Conservation (phyloP, 2,113 vertebrate species). For the Electrona antarctica region DNA sequence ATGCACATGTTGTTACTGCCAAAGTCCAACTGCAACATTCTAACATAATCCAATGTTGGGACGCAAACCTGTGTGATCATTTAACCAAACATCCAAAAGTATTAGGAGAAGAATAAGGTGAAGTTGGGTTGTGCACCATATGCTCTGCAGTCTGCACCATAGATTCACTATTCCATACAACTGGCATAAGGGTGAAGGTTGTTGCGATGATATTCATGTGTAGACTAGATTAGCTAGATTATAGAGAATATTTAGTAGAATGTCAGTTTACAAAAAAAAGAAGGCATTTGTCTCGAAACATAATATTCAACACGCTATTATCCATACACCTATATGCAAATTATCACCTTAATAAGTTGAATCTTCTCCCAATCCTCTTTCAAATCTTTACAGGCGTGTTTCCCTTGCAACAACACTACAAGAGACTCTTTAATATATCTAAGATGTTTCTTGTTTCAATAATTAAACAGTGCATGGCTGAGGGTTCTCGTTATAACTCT, state of each 20-base stretch:
- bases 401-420: slow-evolving; percentile 64
- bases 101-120: too few relatives aligned
- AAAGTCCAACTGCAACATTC: too few relatives aligned
- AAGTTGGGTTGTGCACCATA: too few relatives aligned
- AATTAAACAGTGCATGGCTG: slow-evolving; percentile 75
- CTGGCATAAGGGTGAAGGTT: neutral
- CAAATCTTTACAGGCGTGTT: slow-evolving; percentile 55
- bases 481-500: slow-evolving; percentile 71
- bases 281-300: slow-evolving; percentile 31
- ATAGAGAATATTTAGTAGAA: neutral
- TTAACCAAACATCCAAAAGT: too few relatives aligned
- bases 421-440: slow-evolving; percentile 73
- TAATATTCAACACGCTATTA: slow-evolving; percentile 37
- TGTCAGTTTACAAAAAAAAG: slow-evolving; percentile 1
- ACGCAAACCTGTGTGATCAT: too few relatives aligned
- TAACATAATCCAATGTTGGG: too few relatives aligned
- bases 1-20: neutral
- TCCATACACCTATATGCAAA: slow-evolving; percentile 46
- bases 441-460: slow-evolving; percentile 77
- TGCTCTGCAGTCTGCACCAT: too few relatives aligned
- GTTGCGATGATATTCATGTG: slow-evolving; percentile 27
- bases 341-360: slow-evolving; percentile 43
- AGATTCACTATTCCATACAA: too few relatives aligned
- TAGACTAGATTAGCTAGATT: slow-evolving; percentile 30
- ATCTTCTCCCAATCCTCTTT: slow-evolving; percentile 44